Evolutionary conservation across 2,113 vertebrate species (phyloP), one percentile per base, ranked within the genome.

Genomic region (Xerus inauris): DNA sequence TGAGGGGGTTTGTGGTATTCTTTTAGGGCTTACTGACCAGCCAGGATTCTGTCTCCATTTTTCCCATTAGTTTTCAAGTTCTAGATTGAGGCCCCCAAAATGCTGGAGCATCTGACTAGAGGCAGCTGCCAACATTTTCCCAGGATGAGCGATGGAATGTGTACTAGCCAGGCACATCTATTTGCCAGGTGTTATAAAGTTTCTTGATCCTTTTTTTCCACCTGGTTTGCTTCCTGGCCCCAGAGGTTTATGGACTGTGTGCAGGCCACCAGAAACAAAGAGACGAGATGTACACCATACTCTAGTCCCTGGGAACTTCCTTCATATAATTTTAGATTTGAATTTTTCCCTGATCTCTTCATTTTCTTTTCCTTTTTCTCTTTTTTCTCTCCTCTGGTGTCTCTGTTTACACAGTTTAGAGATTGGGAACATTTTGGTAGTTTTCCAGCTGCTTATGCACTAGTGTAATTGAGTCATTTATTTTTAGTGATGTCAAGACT

Each of bases 401-500:
- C 95, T 97, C 93, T 94, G 94, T 96, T 97, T 97, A 95, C 84
- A 97, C 71, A 71, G 69, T 96, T 96, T 94, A 85, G 87, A 94
- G 87, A 95, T 57, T 87, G 94, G 88, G 96, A 96, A 97, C 96
- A 96, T 94, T 82, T 90, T 72, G 97, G 97, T 97, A 89, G 89
- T 82, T 95, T 97, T 97, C 95, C 97, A 98, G 97, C 97, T 97
- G 97, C 96, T 97, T 96, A 97, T 97, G 97, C 97, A 95, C 94
- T 97, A 96, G 85, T 95, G 92, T 97, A 97, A 97, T 97, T 97
- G 97, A 98, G 94, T 97, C 97, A 98, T 96, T 97, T 98, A 97
- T 97, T 98, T 97, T 97, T 97, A 97, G 98, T 97, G 96, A 98
- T 97, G 98, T 98, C 98, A 97, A 97, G 97, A 94, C 96, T 97